These are phyloP conservation scores for Tetramorium alpestre DNA, from an alignment of 1,140 invertebrate species.

Conservation along the genomic window DNA sequence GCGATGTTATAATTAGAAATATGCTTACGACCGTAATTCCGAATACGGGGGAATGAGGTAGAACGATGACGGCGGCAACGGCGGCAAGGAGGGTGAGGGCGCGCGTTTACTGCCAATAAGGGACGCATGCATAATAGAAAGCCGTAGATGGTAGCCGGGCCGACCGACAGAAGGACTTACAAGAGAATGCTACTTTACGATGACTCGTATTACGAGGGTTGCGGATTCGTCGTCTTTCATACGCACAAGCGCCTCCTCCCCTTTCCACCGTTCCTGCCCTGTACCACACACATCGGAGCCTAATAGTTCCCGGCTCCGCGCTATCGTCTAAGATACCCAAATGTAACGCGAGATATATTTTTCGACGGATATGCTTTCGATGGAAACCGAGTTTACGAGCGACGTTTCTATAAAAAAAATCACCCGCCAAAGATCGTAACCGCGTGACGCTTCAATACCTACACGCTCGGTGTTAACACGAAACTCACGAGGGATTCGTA, in stretches of 20 bases:
- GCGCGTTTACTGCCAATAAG: constrained; percentile 81
- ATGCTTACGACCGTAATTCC: constrained; percentile 79
- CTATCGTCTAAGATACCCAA: background rate
- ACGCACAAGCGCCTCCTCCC: background rate
- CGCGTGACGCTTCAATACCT: background rate
- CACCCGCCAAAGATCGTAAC: background rate
- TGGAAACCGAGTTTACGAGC: constrained; percentile 7
- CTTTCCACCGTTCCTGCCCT: background rate
- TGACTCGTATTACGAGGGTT: constrained; percentile 74
- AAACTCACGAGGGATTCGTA: background rate
- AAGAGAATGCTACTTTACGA: constrained; percentile 80
- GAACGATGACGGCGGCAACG: background rate
- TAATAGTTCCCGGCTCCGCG: background rate
- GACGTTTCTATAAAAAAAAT: background rate
- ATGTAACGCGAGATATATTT: background rate
- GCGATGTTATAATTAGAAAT: constrained; percentile 79
- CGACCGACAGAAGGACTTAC: constrained; percentile 77
- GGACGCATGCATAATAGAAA: constrained; percentile 82
- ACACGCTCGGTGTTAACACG: background rate
- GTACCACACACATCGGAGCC: background rate
- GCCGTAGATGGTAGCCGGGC: constrained; percentile 71
- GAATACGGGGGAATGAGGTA: constrained; percentile 24
- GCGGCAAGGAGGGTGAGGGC: constrained; percentile 68
- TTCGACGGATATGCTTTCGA: background rate
- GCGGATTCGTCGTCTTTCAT: constrained; percentile 70